Evolutionary conservation across 2,113 vertebrate species (phyloP), one percentile per base, ranked within the genome.

Genomic region (Copsychus sechellarum): DNA sequence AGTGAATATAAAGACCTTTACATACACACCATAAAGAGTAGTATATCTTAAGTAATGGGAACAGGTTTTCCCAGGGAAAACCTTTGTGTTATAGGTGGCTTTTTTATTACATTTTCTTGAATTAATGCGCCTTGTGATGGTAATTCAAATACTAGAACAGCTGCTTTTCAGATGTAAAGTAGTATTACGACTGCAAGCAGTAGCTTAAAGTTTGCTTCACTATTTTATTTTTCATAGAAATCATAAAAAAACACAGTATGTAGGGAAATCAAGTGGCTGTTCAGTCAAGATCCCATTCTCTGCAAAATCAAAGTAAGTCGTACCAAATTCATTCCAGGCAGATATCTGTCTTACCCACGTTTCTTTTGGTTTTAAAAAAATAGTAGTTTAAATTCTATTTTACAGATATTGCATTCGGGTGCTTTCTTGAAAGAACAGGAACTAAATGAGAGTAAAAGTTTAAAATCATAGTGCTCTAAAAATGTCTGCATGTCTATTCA

Each of bases 1-100:
- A 38, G 24, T 76, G 87, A 80, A 34, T 88, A 93, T 70, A 88
- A 93, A 82, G 22, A 28, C 38, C 66, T 89, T 86, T 65, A 90
- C 70, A 65, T 72, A 25, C 29, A 36, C 53, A 47, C 70, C 54
- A 74, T 72, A 11, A 83, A 78, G 76, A 56, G 64, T 40, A 81
- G 72, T 86, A 74, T 15, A 51, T 92, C 86, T 95, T 64, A 88
- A 86, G 51, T 86, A 93, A 92, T 65, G 78, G 48, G 78, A 93
- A 76, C 31, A 87, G 36, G 29, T 96, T 93, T 95, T 97, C 77
- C 81, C 79, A 80, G 62, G 70, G 73, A 96, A 95, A 91, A 80
- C 24, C 53, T 88, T 81, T 65, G 58, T 91, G 71, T 70, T 93
- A 57, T 47, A 64, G 67, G 88, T 87, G 74, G 86, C 71, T 92